These are phyloP conservation scores for Karalla daura DNA, from an alignment of 2,797 vertebrate genomes.

Conservation along the genomic window DNA sequence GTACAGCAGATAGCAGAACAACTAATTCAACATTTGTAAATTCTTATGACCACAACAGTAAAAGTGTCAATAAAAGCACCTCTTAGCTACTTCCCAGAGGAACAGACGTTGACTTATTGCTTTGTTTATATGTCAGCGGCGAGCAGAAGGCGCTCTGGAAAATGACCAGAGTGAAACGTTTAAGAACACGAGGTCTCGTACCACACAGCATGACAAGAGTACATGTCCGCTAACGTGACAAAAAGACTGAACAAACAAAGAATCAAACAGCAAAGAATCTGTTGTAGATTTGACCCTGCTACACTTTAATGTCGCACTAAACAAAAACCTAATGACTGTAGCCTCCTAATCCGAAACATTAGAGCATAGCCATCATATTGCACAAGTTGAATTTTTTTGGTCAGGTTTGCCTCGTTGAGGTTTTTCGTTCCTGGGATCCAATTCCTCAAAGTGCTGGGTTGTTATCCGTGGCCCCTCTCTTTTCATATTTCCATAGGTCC, in stretches of 20 bases:
- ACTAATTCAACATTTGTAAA: conserved; percentile 7
- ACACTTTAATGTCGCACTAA: conserved; percentile 4
- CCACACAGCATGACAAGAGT: background rate
- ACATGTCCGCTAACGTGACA: background rate
- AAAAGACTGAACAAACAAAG: background rate
- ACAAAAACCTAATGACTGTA: conserved; percentile 3
- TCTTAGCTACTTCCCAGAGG: background rate
- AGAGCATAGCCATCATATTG: conserved; percentile 9
- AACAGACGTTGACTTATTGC: conserved; percentile 3
- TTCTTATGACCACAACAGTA: background rate
- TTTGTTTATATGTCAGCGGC: conserved; percentile 30
- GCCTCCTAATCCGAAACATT: background rate
- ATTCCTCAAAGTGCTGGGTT: conserved; percentile 31
- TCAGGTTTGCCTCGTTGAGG: conserved; percentile 21
- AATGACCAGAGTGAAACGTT: conserved; percentile 9
- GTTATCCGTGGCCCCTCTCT: conserved; percentile 12
- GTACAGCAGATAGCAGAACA: conserved; percentile 9
- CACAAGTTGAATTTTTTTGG: conserved; percentile 24
- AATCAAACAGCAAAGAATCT: background rate
- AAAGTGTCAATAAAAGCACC: background rate
- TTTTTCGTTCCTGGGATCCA: conserved; percentile 28
- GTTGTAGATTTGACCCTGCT: background rate
- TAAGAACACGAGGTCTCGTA: conserved; percentile 1
- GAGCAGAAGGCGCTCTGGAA: background rate
- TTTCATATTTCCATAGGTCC: conserved; percentile 32